Evolutionary conservation across 2,113 vertebrate species (phyloP).

Genomic region (Nothocercus nigrocapillus): DNA sequence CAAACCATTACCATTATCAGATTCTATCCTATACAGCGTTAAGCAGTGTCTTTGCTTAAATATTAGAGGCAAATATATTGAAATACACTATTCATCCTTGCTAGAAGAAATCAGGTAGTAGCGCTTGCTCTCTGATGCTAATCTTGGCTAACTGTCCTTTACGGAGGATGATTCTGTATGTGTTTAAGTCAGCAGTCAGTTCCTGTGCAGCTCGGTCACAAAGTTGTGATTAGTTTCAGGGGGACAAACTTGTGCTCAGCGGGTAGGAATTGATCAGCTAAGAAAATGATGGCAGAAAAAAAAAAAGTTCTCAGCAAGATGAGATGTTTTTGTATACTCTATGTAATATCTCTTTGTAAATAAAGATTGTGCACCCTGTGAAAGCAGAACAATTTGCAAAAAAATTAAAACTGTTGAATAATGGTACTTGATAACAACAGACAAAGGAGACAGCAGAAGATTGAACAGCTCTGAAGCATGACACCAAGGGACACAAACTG

Average conservation of each 20-base stretch:
- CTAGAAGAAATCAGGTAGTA: not conserved
- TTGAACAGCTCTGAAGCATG: constrained; percentile 24
- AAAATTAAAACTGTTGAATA: not conserved
- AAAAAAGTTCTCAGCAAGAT: not conserved
- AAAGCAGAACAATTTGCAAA: not conserved
- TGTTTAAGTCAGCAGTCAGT: not conserved
- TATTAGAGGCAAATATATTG: not conserved
- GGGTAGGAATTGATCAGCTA: not conserved
- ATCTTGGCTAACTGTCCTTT: not conserved
- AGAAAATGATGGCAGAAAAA: not conserved
- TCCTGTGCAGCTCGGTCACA: not conserved
- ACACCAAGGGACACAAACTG: not conserved
- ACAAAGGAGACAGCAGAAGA: constrained; percentile 63
- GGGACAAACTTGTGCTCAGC: not conserved
- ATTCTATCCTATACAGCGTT: not conserved
- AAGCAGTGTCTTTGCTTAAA: not conserved
- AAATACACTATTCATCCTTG: not conserved
- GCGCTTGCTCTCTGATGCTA: not conserved
- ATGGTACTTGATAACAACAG: constrained; percentile 34
- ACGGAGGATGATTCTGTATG: not conserved
- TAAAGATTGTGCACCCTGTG: not conserved
- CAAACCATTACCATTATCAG: not conserved
- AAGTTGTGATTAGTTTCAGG: constrained; percentile 3
- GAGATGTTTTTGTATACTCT: not conserved
- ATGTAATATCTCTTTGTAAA: not conserved